A percentile compares a stretch with the other conserved stretches of the same genome.
These are phyloP conservation scores for Chroicocephalus ridibundus DNA, from an alignment of 2,113 vertebrate genomes.

Conservation along the genomic window DNA sequence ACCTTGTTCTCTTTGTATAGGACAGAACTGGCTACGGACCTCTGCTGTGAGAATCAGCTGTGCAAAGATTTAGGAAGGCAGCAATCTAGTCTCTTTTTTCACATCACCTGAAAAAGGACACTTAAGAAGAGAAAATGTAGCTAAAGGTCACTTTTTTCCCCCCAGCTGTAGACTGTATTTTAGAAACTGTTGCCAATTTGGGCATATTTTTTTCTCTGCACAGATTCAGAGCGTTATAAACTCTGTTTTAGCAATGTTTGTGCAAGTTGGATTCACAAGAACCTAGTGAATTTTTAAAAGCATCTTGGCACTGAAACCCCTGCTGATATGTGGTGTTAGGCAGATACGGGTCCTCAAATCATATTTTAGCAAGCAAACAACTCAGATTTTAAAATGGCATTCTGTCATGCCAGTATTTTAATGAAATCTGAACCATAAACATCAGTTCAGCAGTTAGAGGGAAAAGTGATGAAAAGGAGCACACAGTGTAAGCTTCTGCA, in stretches of 20 bases:
- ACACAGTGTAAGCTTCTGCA: not conserved
- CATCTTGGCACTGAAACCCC: not conserved
- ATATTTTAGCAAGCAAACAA: not conserved
- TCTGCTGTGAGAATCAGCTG: not conserved
- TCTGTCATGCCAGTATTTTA: not conserved
- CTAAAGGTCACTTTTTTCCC: not conserved
- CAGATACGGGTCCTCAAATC: not conserved
- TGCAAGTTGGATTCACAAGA: not conserved
- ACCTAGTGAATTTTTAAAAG: not conserved
- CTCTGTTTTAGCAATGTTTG: not conserved
- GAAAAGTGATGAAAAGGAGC: not conserved
- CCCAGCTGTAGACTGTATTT: not conserved
- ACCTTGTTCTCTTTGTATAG: not conserved
- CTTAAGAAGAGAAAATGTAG: not conserved
- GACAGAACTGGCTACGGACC: not conserved
- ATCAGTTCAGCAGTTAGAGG: not conserved
- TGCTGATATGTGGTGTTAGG: not conserved
- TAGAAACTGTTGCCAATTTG: not conserved
- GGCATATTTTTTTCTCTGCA: not conserved
- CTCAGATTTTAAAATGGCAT: not conserved
- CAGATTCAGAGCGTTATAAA: not conserved
- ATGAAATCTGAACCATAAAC: not conserved
- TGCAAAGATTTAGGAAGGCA: not conserved
- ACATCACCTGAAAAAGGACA: not conserved
- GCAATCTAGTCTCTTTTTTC: not conserved